Evolutionary conservation across 2,888 invertebrate genomes (phyloP).

Genomic region (Drosophila nigricruria): DNA sequence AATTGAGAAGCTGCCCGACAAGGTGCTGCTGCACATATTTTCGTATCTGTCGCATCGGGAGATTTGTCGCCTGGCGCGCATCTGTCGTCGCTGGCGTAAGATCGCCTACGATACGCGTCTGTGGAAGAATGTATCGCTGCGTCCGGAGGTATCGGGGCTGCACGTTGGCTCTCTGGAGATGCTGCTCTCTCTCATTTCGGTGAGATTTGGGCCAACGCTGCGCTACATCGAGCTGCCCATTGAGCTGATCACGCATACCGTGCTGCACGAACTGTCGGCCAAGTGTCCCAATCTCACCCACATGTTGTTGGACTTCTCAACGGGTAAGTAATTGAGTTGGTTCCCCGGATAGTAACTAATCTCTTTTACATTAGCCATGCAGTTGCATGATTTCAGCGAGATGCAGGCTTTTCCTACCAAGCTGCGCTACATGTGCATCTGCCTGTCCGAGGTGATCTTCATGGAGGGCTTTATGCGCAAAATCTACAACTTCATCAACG

Average conservation of each 20-base stretch:
- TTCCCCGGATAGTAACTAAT: background rate
- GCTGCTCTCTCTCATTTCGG: conserved; percentile 93
- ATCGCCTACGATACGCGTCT: conserved; percentile 97
- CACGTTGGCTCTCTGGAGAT: conserved; percentile 92
- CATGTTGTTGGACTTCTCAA: conserved; percentile 98
- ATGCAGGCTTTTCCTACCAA: conserved; percentile 99
- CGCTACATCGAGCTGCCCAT: conserved; percentile 97
- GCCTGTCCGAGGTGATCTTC: conserved; percentile 98
- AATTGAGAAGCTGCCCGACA: conserved; percentile 98
- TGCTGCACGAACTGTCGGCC: conserved; percentile 97
- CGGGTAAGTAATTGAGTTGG: conserved; percentile 86
- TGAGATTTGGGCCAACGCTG: conserved; percentile 94
- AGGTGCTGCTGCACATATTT: conserved; percentile 97
- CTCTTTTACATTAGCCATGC: conserved; percentile 90
- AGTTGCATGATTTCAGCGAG: conserved; percentile 99
- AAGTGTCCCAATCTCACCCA: conserved; percentile 98
- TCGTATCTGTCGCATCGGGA: conserved; percentile 97
- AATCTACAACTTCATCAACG: conserved; percentile 99
- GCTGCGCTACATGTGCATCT: conserved; percentile 97
- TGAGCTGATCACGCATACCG: conserved; percentile 97
- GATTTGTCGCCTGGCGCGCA: conserved; percentile 96
- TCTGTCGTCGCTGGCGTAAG: conserved; percentile 98
- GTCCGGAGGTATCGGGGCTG: conserved; percentile 97
- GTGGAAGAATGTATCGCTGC: conserved; percentile 97
- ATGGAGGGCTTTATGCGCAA: conserved; percentile 99